phyloP scores from a whole-genome alignment of 1,140 invertebrate genomes.

The Anagrus nilaparvatae region DNA sequence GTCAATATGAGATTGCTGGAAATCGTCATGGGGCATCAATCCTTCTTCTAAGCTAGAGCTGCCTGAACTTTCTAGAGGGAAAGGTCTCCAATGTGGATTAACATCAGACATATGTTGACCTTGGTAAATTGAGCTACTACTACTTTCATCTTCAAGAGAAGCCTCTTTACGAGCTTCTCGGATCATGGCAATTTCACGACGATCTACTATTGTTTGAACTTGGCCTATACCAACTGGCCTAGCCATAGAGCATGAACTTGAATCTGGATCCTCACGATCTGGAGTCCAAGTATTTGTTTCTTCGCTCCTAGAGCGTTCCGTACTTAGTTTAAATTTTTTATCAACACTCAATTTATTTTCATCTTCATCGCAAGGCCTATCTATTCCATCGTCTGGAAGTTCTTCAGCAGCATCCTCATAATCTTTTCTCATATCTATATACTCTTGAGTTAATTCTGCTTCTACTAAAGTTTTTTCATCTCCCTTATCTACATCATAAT shows the following conservation, averaged over 20 bases:
- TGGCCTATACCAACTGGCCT: slow-evolving; percentile 65
- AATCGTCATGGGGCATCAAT: slow-evolving; percentile 63
- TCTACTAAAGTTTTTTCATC: slow-evolving; percentile 40
- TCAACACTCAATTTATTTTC: slow-evolving; percentile 29
- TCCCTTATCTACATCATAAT: slow-evolving; percentile 36
- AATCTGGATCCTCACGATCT: slow-evolving; percentile 59
- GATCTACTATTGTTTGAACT: slow-evolving; percentile 37
- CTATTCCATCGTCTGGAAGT: slow-evolving; percentile 31
- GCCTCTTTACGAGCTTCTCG: slow-evolving; percentile 26
- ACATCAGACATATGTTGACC: slow-evolving; percentile 41
- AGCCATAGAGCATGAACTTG: slow-evolving; percentile 67
- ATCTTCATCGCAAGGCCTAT: too few relatives aligned
- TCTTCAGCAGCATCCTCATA: slow-evolving; percentile 34
- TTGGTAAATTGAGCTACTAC: slow-evolving; percentile 58
- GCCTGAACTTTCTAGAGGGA: slow-evolving; percentile 68
- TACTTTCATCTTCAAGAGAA: slow-evolving; percentile 45
- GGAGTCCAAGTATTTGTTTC: slow-evolving; percentile 40
- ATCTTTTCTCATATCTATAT: slow-evolving; percentile 37
- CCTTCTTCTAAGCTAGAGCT: slow-evolving; percentile 74
- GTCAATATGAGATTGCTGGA: slow-evolving; percentile 43
- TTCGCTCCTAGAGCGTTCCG: slow-evolving; percentile 37
- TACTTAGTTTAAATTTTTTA: slow-evolving; percentile 34
- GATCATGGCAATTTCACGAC: slow-evolving; percentile 33
- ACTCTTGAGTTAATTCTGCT: slow-evolving; percentile 37
- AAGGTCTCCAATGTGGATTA: slow-evolving; percentile 66